Conservation (phyloP, 2,113 vertebrate genomes). For the Pygoscelis antarcticus region DNA sequence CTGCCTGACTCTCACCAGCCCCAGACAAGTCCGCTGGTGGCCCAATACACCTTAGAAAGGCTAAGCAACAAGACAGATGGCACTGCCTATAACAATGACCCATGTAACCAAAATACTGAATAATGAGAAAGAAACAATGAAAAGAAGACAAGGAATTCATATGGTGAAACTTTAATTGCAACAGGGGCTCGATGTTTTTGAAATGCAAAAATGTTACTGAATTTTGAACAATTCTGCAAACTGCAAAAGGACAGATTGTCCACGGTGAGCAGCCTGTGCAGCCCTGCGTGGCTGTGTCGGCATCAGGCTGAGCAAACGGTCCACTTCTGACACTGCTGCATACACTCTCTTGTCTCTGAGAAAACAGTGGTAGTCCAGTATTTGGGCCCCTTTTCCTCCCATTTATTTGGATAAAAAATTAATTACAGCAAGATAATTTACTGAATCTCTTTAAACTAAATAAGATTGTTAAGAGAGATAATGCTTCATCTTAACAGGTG, state of each 20-base stretch:
- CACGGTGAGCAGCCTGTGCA: too few species aligned
- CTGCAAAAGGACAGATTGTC: neutral
- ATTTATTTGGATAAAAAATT: conserved; percentile 26
- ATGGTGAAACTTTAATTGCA: too few species aligned
- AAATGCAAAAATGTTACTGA: too few species aligned
- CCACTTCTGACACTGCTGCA: accelerated
- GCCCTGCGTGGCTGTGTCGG: accelerated
- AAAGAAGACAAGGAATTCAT: neutral
- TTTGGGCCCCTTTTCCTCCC: neutral
- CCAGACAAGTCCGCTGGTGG: neutral
- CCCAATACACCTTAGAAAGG: accelerated
- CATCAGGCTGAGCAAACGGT: too few species aligned
- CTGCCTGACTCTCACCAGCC: neutral
- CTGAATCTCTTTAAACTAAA: neutral
- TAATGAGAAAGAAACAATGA: neutral
- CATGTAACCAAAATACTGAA: neutral
- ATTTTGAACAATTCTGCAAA: neutral
- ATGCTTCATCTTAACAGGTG: conserved; percentile 37
- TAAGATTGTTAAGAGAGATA: neutral
- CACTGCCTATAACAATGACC: accelerated
- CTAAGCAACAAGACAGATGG: too few species aligned
- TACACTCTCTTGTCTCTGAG: neutral
- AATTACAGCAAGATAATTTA: conserved; percentile 13
- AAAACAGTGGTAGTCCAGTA: neutral
- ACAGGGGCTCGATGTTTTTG: neutral